These are phyloP conservation scores for Paratrypauchen microcephalus DNA, from an alignment of 2,797 vertebrate species.

Conservation along the genomic window DNA sequence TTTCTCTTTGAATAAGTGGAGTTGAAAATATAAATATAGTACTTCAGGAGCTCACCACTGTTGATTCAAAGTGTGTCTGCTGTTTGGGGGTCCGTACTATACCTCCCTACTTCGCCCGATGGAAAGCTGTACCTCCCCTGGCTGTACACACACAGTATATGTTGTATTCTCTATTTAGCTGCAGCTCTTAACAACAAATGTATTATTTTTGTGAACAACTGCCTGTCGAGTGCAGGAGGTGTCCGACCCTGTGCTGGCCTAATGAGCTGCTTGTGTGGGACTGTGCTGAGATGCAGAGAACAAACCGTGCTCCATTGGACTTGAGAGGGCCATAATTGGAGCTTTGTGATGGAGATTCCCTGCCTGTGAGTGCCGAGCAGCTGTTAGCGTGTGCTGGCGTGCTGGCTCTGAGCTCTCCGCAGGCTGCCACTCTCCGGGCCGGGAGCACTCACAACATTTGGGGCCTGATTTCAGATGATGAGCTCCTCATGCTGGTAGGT, in stretches of 20 bases:
- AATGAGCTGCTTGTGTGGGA: slow-evolving; percentile 80
- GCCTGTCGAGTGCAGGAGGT: neutral
- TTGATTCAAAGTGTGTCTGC: too few relatives aligned
- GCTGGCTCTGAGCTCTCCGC: slow-evolving; percentile 58
- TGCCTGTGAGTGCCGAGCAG: slow-evolving; percentile 51
- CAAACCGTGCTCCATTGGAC: slow-evolving; percentile 68
- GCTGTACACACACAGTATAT: neutral
- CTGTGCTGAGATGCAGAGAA: slow-evolving; percentile 69
- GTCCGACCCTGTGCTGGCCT: slow-evolving; percentile 60
- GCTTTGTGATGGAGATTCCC: slow-evolving; percentile 68
- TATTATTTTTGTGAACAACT: neutral
- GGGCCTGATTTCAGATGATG: slow-evolving; percentile 67
- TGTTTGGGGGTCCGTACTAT: too few relatives aligned
- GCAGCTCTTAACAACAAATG: neutral
- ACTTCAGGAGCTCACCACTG: too few relatives aligned
- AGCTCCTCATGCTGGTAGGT: slow-evolving; percentile 65
- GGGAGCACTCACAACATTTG: slow-evolving; percentile 59
- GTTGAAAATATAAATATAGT: too few relatives aligned
- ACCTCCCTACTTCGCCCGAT: neutral
- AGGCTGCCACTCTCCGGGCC: slow-evolving; percentile 56
- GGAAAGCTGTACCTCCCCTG: neutral
- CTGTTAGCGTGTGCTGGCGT: slow-evolving; percentile 75
- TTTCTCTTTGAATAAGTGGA: too few relatives aligned
- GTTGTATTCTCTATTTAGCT: neutral
- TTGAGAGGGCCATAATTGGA: slow-evolving; percentile 71